Evolutionary conservation across 2,797 vertebrate species (phyloP).

Genomic region (Salmo trutta): DNA sequence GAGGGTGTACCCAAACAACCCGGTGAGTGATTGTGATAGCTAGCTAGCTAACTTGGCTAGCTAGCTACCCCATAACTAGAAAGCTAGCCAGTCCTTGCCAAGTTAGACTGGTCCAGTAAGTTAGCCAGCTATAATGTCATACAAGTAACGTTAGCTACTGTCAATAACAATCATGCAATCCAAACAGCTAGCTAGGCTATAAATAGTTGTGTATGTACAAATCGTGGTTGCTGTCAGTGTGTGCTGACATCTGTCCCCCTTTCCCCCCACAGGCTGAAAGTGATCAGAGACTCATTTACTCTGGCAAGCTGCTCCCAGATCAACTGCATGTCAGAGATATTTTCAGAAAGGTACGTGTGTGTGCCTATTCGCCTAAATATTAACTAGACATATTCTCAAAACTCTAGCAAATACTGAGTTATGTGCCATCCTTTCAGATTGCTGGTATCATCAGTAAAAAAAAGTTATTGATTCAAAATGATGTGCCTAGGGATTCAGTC

Average conservation of each 20-base stretch:
- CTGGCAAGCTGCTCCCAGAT: slow-evolving; percentile 88
- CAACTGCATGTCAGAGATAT: slow-evolving; percentile 82
- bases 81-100: background rate
- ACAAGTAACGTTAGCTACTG: background rate
- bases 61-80: background rate
- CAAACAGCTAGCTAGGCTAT: background rate
- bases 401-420: background rate
- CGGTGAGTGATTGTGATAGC: slow-evolving; percentile 72
- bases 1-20: slow-evolving; percentile 77
- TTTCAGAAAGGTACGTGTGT: slow-evolving; percentile 79
- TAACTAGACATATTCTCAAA: background rate
- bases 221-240: too few species aligned
- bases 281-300: slow-evolving; percentile 91
- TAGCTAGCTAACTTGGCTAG: background rate
- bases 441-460: background rate
- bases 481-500: background rate
- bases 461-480: background rate
- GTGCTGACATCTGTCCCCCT: background rate
- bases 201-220: too few species aligned
- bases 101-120: background rate
- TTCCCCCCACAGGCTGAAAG: slow-evolving; percentile 73
- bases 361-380: background rate
- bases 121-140: background rate
- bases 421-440: background rate
- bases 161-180: background rate